A percentile compares a stretch with the other conserved stretches of the same genome.
Evolutionary conservation across 2,888 invertebrate species (phyloP).

Genomic region (Lydus trimaculatus): DNA sequence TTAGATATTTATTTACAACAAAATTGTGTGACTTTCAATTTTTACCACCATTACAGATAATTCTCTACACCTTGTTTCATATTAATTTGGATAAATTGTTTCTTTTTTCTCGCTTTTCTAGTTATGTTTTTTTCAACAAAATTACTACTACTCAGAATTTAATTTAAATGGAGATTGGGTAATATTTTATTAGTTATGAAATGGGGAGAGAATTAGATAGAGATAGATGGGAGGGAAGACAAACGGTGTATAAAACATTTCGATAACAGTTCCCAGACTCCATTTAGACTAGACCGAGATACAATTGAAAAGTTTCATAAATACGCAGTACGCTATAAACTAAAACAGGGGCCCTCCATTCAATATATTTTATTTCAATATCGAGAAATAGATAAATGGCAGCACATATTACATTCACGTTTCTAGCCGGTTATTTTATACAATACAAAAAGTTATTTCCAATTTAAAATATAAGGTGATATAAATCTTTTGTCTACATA

Average conservation of each 20-base stretch:
- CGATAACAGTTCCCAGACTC: slow-evolving; percentile 38
- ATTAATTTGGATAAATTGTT: background rate
- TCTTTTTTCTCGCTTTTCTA: background rate
- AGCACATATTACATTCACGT: slow-evolving; percentile 39
- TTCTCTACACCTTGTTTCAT: background rate
- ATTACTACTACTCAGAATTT: slow-evolving; percentile 30
- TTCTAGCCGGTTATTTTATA: slow-evolving; percentile 39
- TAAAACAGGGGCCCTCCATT: slow-evolving; percentile 33
- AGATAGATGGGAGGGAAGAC: slow-evolving; percentile 7
- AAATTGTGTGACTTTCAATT: background rate
- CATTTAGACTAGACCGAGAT: slow-evolving; percentile 36
- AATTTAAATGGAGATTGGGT: slow-evolving; percentile 38
- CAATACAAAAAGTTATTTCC: slow-evolving; percentile 46
- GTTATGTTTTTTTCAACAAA: slow-evolving; percentile 2
- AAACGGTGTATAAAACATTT: slow-evolving; percentile 33
- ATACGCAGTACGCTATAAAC: slow-evolving; percentile 35
- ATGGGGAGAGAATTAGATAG: slow-evolving; percentile 22
- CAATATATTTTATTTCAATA: slow-evolving; percentile 42
- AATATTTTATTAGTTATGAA: slow-evolving; percentile 29
- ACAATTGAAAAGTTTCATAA: slow-evolving; percentile 41
- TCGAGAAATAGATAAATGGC: slow-evolving; percentile 42
- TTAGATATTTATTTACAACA: slow-evolving; percentile 48
- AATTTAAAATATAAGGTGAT: slow-evolving; percentile 46
- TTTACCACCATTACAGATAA: background rate
- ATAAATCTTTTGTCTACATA: slow-evolving; percentile 39